Percentiles rank a stretch among this genome's conserved stretches.
phyloP scores from a whole-genome alignment of 2,797 vertebrate genomes.

The Mormyrops boulengeri region DNA sequence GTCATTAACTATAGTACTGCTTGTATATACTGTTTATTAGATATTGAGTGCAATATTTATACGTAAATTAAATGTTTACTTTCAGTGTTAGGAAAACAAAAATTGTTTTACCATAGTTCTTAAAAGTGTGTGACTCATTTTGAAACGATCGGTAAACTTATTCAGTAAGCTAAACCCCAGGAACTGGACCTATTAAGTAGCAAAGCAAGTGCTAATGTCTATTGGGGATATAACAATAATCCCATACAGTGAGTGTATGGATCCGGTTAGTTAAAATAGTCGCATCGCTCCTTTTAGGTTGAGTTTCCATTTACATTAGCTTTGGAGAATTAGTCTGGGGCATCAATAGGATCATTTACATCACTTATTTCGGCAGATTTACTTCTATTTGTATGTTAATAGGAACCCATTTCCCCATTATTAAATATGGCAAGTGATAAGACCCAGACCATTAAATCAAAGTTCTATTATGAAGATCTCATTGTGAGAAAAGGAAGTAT shows the following conservation, averaged over 20 bases:
- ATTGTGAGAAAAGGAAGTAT: neutral
- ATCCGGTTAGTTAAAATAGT: neutral
- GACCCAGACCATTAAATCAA: conserved; percentile 15
- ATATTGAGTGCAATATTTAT: neutral
- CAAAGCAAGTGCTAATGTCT: neutral
- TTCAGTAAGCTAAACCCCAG: neutral
- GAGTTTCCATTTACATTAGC: neutral
- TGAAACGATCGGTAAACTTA: neutral
- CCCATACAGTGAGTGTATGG: neutral
- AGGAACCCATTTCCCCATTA: conserved; percentile 6
- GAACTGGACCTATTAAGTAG: neutral
- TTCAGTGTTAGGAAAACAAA: neutral
- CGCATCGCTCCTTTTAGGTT: neutral
- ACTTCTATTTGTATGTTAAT: conserved; percentile 17
- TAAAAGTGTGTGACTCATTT: neutral
- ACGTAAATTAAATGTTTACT: neutral
- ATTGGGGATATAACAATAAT: neutral
- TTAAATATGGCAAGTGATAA: conserved; percentile 15
- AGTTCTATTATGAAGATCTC: conserved; percentile 17
- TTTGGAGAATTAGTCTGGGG: neutral
- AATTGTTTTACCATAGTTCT: neutral
- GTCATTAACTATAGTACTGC: neutral
- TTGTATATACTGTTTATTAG: neutral
- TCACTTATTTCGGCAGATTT: conserved; percentile 13
- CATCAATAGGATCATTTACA: conserved; percentile 9